phyloP scores from a whole-genome alignment of 2,113 vertebrate species.

The Dipodomys merriami region DNA sequence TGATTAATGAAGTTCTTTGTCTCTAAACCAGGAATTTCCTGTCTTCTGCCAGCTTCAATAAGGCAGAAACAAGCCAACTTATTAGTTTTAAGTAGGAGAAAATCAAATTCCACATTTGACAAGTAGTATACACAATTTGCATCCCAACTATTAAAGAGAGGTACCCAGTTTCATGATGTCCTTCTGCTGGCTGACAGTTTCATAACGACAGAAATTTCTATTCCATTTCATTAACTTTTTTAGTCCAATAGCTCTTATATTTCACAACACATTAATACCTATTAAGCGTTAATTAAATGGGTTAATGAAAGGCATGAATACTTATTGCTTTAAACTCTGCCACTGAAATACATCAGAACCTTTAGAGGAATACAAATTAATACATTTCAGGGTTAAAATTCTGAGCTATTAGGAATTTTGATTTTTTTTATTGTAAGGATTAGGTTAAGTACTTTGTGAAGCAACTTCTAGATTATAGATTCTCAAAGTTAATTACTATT shows the following conservation, averaged over 20 bases:
- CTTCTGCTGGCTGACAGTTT: not conserved
- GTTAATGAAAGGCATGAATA: conserved; percentile 12
- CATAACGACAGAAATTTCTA: not conserved
- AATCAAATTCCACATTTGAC: conserved; percentile 46
- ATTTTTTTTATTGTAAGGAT: not conserved
- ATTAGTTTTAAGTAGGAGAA: conserved; percentile 35
- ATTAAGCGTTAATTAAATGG: conserved; percentile 4
- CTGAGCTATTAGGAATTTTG: not conserved
- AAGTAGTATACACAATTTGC: not conserved
- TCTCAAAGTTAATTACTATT: not conserved
- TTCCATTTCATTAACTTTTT: not conserved
- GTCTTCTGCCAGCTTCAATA: conserved; percentile 8
- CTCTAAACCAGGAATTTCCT: conserved; percentile 4
- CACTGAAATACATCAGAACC: not conserved
- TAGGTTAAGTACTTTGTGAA: not conserved
- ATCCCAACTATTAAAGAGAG: not conserved
- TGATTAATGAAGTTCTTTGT: conserved; percentile 19
- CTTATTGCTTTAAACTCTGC: not conserved
- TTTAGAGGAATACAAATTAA: not conserved
- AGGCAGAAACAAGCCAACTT: conserved; percentile 28
- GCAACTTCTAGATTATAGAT: not conserved
- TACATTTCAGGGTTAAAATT: not conserved
- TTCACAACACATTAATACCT: not conserved
- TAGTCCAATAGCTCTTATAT: not conserved
- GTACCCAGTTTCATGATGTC: not conserved